Base-by-base conservation (phyloP, 2,888 invertebrate species). In the Margaritifera margaritifera region DNA sequence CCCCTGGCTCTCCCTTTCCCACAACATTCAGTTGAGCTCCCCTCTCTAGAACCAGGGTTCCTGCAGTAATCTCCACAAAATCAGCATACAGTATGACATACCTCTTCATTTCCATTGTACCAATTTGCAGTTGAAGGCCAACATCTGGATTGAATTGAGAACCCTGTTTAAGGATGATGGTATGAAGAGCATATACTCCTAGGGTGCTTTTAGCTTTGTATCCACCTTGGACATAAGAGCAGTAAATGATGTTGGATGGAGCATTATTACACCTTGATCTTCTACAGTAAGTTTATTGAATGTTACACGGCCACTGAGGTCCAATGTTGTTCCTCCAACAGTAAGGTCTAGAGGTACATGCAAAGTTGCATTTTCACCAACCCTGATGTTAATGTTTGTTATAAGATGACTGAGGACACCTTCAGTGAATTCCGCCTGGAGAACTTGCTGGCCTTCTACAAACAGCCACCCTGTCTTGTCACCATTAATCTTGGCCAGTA, bases 261-360 rank as follows among this genome's bases (percentile, higher is more conserved):
- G 71, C 50, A 67, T 61, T 2, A 85, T 73, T 5, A 61, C 63
- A 11, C 79, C 84, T 27, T 74, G 75, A 55, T 78, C 69, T 68
- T 84, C 82, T n/a, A 83, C 72, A n/a, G 79, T 71, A 11, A 85
- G 67, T 56, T 80, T 75, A 54, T 80, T 82, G 66, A 83, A 82
- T 5, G 85, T 83, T 22, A 81, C 80, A 31, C 72, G 72, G 11
- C 85, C 85, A 18, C 68, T 71, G 6, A 84, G 69, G 8, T 77
- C 68, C 2, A 84, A 53, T 5, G 68, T 72, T 0, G 80, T 79
- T 11, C 83, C 82, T 54, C 76, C 82, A 20, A 84, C 78, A 54
- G 75, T 80, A 53, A 85, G 65, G 57, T 79, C 77, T 4, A 78
- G 70, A 6, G 84, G 82, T 6, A 82, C 80, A 66, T 83, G 83